A percentile compares a stretch with the other conserved stretches of the same genome.
Evolutionary conservation across 2,113 vertebrate genomes (phyloP).

Genomic region (Brachionichthys hirsutus): DNA sequence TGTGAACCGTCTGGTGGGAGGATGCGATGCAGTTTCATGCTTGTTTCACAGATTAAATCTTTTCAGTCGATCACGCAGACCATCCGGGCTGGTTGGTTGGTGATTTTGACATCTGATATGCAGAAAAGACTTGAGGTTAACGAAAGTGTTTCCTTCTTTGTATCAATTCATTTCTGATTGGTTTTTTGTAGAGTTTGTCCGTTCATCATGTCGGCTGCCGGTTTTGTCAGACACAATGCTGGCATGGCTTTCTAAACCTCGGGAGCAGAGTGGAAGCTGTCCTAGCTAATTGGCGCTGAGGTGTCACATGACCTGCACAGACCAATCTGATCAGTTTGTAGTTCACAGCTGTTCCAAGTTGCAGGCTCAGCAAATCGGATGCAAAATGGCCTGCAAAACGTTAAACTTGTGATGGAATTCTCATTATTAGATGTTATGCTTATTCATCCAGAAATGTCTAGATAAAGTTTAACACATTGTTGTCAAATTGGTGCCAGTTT

Average conservation of each 20-base stretch:
- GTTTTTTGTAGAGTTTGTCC: background rate
- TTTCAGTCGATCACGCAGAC: no score
- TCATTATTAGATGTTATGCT: no score
- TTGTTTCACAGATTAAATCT: no score
- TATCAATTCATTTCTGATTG: background rate
- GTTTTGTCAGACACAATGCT: background rate
- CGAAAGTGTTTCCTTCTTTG: background rate
- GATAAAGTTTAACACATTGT: no score
- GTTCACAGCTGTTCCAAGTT: background rate
- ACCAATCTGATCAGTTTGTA: constrained; percentile 1
- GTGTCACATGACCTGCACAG: constrained; percentile 7
- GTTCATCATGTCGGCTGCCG: background rate
- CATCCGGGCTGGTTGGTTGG: no score
- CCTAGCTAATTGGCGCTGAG: constrained; percentile 6
- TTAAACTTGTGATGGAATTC: background rate
- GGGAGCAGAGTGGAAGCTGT: background rate
- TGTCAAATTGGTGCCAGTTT: no score
- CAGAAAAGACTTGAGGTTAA: no score
- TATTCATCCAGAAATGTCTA: no score
- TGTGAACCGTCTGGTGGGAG: no score
- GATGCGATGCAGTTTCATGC: no score
- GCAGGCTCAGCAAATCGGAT: background rate
- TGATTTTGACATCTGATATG: no score
- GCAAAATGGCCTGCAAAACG: no score
- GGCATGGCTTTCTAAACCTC: background rate